phyloP scores from a whole-genome alignment of 2,888 invertebrate genomes.

The Halocaridina rubra region DNA sequence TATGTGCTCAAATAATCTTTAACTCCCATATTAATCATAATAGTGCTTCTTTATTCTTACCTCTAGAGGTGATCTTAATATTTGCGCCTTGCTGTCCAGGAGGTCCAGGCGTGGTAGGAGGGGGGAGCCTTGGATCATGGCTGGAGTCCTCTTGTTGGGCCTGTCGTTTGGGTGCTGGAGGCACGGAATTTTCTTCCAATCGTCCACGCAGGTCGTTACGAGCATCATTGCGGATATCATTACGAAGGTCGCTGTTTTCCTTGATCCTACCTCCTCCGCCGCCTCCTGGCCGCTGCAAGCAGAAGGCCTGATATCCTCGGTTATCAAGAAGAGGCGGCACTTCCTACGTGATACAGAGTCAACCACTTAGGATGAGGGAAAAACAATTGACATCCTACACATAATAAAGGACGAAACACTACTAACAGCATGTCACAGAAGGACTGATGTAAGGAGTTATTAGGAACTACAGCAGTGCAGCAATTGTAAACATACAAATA shows the following conservation, averaged over 20 bases:
- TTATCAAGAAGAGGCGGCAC: slow-evolving; percentile 43
- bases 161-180: slow-evolving; percentile 76
- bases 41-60: too few species aligned
- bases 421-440: too few species aligned
- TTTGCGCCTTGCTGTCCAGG: slow-evolving; percentile 74
- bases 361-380: not conserved
- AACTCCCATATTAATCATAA: too few species aligned
- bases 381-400: too few species aligned
- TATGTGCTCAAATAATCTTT: too few species aligned
- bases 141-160: slow-evolving; percentile 79
- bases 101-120: slow-evolving; percentile 71
- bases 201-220: slow-evolving; percentile 45
- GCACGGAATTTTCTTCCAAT: slow-evolving; percentile 63
- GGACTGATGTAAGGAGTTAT: too few species aligned
- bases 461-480: too few species aligned
- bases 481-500: too few species aligned
- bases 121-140: slow-evolving; percentile 43
- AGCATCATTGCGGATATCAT: slow-evolving; percentile 25
- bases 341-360: slow-evolving; percentile 7
- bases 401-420: too few species aligned
- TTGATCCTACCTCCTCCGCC: slow-evolving; percentile 25
- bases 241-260: slow-evolving; percentile 30
- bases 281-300: slow-evolving; percentile 38
- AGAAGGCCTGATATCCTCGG: slow-evolving; percentile 52
- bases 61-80: slow-evolving; percentile 89